These are phyloP conservation scores for Wiebesia pumilae DNA, from an alignment of 1,140 invertebrate genomes.

Conservation along the genomic window DNA sequence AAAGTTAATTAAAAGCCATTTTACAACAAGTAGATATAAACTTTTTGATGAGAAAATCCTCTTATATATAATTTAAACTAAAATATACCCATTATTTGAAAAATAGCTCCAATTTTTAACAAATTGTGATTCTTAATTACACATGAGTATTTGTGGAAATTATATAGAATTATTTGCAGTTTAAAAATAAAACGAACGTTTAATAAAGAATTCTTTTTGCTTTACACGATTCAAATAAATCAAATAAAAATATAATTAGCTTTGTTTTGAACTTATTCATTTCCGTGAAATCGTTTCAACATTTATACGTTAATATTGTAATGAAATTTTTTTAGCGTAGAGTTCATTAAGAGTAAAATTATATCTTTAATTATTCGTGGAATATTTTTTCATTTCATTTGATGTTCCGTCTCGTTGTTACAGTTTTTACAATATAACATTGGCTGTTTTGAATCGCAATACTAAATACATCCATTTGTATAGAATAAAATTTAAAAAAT, in stretches of 20 bases:
- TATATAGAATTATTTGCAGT: not conserved
- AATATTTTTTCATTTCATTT: not conserved
- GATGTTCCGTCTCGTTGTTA: not conserved
- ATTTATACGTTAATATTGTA: not conserved
- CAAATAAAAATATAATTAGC: not conserved
- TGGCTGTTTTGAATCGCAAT: not conserved
- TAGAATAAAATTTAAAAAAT: too few relatives aligned
- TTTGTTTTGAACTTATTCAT: not conserved
- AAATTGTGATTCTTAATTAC: not conserved
- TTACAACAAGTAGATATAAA: not conserved
- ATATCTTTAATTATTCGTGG: not conserved
- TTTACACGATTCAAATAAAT: not conserved
- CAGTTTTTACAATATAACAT: not conserved
- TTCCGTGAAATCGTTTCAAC: not conserved
- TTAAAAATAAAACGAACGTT: too few relatives aligned
- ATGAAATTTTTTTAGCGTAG: not conserved
- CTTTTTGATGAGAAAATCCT: not conserved
- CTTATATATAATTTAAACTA: not conserved
- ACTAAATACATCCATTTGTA: too few relatives aligned
- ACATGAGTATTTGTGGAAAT: not conserved
- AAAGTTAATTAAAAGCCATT: conserved; percentile 17
- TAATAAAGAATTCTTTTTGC: not conserved
- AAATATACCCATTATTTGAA: not conserved
- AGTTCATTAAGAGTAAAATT: not conserved
- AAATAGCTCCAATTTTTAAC: not conserved